These are phyloP conservation scores for Sinodicranocentrus sp. DNA, from an alignment of 2,888 invertebrate species.

Conservation along the genomic window DNA sequence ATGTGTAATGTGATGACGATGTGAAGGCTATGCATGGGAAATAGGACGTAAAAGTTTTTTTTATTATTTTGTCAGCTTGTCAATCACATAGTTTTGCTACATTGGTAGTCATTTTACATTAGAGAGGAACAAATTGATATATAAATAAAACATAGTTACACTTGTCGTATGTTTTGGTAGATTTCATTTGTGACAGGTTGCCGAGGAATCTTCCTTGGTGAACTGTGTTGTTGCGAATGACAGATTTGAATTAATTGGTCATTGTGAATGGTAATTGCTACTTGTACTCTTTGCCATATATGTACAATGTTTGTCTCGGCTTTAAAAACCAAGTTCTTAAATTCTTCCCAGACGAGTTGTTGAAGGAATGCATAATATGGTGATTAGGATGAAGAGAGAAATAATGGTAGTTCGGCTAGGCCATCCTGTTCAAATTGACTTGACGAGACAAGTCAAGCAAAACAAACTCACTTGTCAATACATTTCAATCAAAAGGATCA, in stretches of 20 bases:
- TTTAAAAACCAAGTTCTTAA: too few relatives aligned
- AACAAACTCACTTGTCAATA: background rate
- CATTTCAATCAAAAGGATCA: background rate
- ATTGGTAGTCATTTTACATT: too few relatives aligned
- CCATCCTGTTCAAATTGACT: too few relatives aligned
- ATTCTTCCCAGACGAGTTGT: slow-evolving; percentile 7
- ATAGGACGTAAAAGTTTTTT: background rate
- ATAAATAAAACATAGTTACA: background rate
- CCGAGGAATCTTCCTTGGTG: too few relatives aligned
- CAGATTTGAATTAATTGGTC: slow-evolving; percentile 14
- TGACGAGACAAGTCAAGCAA: too few relatives aligned
- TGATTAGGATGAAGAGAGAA: too few relatives aligned
- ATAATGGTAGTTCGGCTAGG: too few relatives aligned
- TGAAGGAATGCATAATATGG: too few relatives aligned
- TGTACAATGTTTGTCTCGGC: background rate
- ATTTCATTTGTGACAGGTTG: too few relatives aligned
- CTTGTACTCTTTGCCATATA: background rate
- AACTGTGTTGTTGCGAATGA: slow-evolving; percentile 5
- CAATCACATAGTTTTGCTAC: too few relatives aligned
- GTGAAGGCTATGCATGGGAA: slow-evolving; percentile 1
- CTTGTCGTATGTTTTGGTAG: too few relatives aligned
- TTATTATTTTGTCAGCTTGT: too few relatives aligned
- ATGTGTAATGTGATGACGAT: background rate
- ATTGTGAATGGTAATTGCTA: slow-evolving; percentile 17
- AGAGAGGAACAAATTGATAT: background rate